Evolutionary conservation across 35 echinoderm and acorn worm genomes (phyloP).

Genomic region (Holothuria glaberrima): DNA sequence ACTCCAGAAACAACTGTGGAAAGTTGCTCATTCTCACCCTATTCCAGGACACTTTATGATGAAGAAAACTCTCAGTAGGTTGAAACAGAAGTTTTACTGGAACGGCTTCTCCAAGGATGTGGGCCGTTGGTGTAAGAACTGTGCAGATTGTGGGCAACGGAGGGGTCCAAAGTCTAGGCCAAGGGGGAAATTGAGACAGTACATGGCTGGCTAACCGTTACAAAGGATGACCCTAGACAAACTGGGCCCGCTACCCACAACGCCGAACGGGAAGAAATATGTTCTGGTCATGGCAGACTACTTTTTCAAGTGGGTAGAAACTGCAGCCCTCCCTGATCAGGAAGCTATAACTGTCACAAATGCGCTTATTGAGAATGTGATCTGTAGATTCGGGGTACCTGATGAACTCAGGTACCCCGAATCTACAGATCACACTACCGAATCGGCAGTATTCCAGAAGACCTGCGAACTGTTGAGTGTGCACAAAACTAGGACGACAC

Average conservation of each 20-base stretch:
- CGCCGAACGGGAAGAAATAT: slow-evolving; percentile 40
- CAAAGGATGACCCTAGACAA: slow-evolving; percentile 23
- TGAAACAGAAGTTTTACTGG: slow-evolving; percentile 47
- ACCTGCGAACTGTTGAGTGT: slow-evolving; percentile 36
- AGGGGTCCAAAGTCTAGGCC: neutral
- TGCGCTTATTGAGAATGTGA: slow-evolving; percentile 40
- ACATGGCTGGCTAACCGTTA: neutral
- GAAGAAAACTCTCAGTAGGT: slow-evolving; percentile 25
- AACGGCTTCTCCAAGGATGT: neutral
- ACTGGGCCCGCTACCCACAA: slow-evolving; percentile 21
- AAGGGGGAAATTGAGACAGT: neutral
- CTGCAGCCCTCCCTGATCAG: slow-evolving; percentile 7
- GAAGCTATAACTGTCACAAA: slow-evolving; percentile 48
- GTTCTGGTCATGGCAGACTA: slow-evolving; percentile 43
- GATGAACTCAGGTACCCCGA: slow-evolving; percentile 53
- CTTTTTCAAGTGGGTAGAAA: slow-evolving; percentile 33
- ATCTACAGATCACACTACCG: slow-evolving; percentile 68
- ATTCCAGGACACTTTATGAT: slow-evolving; percentile 56
- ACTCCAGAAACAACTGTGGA: neutral
- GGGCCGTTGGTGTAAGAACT: slow-evolving; percentile 15
- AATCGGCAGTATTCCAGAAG: slow-evolving; percentile 34
- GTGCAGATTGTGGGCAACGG: neutral
- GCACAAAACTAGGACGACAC: slow-evolving; percentile 49
- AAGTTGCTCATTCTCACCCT: slow-evolving; percentile 7
- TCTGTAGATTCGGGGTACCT: slow-evolving; percentile 59